Evolutionary conservation across 2,888 invertebrate species (phyloP).

Genomic region (Acanthoscelides obtectus): DNA sequence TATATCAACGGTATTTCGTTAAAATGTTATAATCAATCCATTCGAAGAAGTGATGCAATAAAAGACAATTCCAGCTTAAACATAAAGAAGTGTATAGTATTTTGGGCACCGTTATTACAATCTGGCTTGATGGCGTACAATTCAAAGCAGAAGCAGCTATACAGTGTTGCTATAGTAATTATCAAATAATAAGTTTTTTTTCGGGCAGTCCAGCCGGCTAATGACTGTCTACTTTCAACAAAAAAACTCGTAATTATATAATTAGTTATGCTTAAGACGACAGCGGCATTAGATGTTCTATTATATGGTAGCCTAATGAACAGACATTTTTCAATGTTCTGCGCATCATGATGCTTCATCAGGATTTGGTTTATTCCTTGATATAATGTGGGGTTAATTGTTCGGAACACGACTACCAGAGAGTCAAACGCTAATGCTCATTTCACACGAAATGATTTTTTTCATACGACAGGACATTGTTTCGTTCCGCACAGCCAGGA

Average conservation of each 20-base stretch:
- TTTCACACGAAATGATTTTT: not conserved
- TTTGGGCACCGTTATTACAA: not conserved
- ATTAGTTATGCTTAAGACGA: constrained; percentile 48
- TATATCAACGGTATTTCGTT: no score
- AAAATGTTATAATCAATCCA: no score
- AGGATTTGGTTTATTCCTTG: not conserved
- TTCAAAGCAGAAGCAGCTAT: constrained; percentile 33
- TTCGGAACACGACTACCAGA: not conserved
- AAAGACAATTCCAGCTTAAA: no score
- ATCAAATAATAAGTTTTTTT: constrained; percentile 38
- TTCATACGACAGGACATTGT: not conserved
- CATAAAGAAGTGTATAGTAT: no score
- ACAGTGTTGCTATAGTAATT: constrained; percentile 37
- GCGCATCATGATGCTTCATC: not conserved
- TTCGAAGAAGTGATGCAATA: no score
- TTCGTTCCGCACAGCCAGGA: no score
- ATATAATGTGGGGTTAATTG: not conserved
- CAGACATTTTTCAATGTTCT: not conserved
- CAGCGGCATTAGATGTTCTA: constrained; percentile 24
- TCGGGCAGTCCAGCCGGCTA: constrained; percentile 32
- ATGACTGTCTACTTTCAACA: constrained; percentile 37
- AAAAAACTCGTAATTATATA: constrained; percentile 46
- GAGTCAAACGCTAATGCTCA: not conserved
- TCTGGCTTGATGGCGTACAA: constrained; percentile 18
- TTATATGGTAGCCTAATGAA: not conserved